Base-by-base conservation (phyloP, 2,888 invertebrate genomes). In the Thumatha senex region DNA sequence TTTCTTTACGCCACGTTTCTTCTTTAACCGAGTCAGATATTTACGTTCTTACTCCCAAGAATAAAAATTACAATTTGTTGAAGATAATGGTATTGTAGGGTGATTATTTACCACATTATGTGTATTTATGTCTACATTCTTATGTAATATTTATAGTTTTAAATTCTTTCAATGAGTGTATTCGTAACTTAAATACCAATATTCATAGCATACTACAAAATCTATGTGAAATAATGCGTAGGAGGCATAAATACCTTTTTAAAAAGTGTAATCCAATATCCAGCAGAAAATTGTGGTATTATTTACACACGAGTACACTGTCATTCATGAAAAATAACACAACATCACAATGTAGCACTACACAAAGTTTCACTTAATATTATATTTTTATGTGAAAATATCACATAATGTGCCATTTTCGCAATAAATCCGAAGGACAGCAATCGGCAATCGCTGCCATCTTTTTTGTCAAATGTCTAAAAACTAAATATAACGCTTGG, bases 401-500 rank as follows among this genome's bases (percentile, higher is more conserved):
- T 89, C 89, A 89, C 89, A 86, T 86, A 86, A 84, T 87, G 84
- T 89, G 88, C 85, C 91, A 91, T 91, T 91, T 89, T 91, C 80
- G 84, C 87, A 87, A 82, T 84, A 88, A 84, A 84, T 75, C 80
- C 87, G 84, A 86, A 81, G 84, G 82, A 87, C 90, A 84, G 88
- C 86, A 84, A 85, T 86, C 89, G 84, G 86, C 90, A 79, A 77
- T 84, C 89, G 89, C 89, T 90, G 90, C 91, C 91, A 91, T 91
- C 90, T 91, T 91, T 91, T 90, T 89, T 90, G 89, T 90, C 91
- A 91, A 90, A 91, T 89, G 87, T 89, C 89, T 90, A 85, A 88
- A 85, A 86, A 89, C 91, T 90, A 91, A 89, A 84, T 88, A 88
- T 91, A 91, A 86, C 86, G 89, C 85, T 85, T 80, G 74, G 80